Evolutionary conservation across 2,113 vertebrate species (phyloP).

Genomic region (Myotis yumanensis): DNA sequence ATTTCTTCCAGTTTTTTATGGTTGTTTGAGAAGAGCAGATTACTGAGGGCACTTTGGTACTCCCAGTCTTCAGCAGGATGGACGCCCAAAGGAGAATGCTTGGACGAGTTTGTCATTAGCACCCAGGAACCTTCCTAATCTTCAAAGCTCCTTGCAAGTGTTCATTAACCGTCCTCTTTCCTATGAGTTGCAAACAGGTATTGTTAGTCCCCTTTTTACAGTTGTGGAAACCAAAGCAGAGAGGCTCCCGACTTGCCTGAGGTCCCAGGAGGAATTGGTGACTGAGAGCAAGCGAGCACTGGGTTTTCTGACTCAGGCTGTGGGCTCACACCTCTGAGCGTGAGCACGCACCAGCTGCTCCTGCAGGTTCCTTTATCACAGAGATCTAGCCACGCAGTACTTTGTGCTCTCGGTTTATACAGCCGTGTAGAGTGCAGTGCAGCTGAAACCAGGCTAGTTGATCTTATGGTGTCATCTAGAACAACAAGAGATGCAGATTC

Average conservation of each 20-base stretch:
- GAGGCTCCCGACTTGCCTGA: not conserved
- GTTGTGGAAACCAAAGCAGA: constrained; percentile 17
- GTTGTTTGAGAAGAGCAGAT: too few relatives aligned
- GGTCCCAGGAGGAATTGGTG: constrained; percentile 26
- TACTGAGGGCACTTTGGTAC: accelerated
- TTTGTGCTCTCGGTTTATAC: not conserved
- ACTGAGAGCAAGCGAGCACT: not conserved
- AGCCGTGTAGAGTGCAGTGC: not conserved
- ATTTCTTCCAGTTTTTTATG: not conserved
- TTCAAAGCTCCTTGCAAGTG: constrained; percentile 66
- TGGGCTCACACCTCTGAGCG: not conserved
- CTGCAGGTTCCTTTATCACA: not conserved
- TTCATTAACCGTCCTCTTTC: constrained; percentile 61
- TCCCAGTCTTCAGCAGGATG: accelerated
- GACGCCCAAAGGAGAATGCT: not conserved
- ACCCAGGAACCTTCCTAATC: constrained; percentile 56
- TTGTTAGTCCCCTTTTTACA: constrained; percentile 68
- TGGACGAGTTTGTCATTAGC: constrained; percentile 43
- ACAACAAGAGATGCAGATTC: constrained; percentile 63
- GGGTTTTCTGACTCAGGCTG: constrained; percentile 15
- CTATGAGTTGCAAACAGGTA: constrained; percentile 9
- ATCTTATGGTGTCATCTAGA: constrained; percentile 53
- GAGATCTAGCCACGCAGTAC: accelerated
- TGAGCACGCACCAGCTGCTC: not conserved
- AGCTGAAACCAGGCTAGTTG: not conserved